Base-by-base conservation (phyloP, 2,888 invertebrate genomes). In the Pyrgus malvae region DNA sequence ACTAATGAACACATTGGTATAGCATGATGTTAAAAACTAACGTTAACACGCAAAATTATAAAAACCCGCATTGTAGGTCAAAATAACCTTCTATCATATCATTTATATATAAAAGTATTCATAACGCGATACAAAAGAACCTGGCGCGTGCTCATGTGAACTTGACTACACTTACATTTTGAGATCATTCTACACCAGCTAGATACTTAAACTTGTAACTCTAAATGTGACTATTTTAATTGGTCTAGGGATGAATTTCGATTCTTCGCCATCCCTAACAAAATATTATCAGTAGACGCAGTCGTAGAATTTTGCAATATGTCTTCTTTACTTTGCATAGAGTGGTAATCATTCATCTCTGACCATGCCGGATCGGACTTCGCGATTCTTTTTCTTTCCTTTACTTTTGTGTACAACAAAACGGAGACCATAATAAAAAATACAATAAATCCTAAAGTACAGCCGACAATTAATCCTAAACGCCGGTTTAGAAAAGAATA, bases 281-380 rank as follows among this genome's bases (percentile, higher is more conserved):
- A 78, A 72, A 90, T 90, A 65, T 90, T 90, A 75, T 90, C 90
- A 21, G 90, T 89, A 41, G 90, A 90, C 63, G 87, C 87, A 35
- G 86, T 82, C 9, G 75, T 89, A 19, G 87, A 87, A 67, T 80
- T 75, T 65, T 87, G 83, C 65, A 88, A 67, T 63, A 89, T 77
- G 60, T 90, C 88, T 55, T 90, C 90, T 68, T 88, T 90, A 65
- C 90, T 90, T 46, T 83, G 82, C 71, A 88, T 80, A 12, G 88
- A 89, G 70, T 86, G 86, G 58, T 87, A 90, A 64, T 90, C 87
- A 58, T 88, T 88, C 84, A 90, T 83, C 70, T 90, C 90, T 4
- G 87, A 74, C 89, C 90, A 90, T 1, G 77, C 71, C 16, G 88
- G 88, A 57, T 90, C 90, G 14, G 88, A 76, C 63, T 90, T 88